Evolutionary conservation across 2,797 vertebrate species (phyloP).

Genomic region (Pipistrellus nathusii): DNA sequence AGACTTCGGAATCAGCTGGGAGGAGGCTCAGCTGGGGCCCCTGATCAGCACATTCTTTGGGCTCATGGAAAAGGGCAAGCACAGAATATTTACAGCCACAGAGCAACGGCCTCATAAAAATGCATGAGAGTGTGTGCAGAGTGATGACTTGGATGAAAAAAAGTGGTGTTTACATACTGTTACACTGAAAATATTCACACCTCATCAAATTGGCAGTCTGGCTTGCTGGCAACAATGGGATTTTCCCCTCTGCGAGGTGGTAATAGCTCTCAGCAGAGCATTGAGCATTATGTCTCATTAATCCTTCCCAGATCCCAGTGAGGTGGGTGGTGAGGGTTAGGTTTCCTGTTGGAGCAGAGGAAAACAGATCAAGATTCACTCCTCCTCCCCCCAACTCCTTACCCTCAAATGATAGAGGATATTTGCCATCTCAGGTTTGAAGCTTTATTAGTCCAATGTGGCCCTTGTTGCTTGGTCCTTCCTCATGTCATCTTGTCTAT

Average conservation of each 20-base stretch:
- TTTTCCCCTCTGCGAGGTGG: conserved; percentile 69
- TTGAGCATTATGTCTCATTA: conserved; percentile 74
- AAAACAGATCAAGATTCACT: conserved; percentile 15
- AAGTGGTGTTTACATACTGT: conserved; percentile 80
- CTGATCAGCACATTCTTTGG: conserved; percentile 72
- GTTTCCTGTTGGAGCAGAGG: conserved; percentile 24
- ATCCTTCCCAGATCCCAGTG: conserved; percentile 73
- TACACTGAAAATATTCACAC: conserved; percentile 82
- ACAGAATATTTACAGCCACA: conserved; percentile 61
- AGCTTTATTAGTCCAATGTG: neutral
- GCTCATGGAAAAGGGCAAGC: conserved; percentile 67
- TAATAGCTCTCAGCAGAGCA: conserved; percentile 73
- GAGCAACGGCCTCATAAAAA: conserved; percentile 80
- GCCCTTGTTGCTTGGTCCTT: neutral
- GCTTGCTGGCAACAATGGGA: conserved; percentile 77
- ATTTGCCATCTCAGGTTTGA: neutral
- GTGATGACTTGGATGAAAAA: conserved; percentile 73
- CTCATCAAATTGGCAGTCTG: conserved; percentile 82
- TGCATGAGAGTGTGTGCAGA: conserved; percentile 68
- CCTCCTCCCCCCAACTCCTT: too few species aligned
- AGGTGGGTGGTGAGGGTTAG: conserved; percentile 73
- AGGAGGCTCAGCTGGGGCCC: neutral
- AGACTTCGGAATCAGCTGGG: conserved; percentile 45
- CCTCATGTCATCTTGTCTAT: neutral
- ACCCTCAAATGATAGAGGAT: neutral